Evolutionary conservation across 2,113 vertebrate genomes (phyloP).

Genomic region (Dermatemys mawii): DNA sequence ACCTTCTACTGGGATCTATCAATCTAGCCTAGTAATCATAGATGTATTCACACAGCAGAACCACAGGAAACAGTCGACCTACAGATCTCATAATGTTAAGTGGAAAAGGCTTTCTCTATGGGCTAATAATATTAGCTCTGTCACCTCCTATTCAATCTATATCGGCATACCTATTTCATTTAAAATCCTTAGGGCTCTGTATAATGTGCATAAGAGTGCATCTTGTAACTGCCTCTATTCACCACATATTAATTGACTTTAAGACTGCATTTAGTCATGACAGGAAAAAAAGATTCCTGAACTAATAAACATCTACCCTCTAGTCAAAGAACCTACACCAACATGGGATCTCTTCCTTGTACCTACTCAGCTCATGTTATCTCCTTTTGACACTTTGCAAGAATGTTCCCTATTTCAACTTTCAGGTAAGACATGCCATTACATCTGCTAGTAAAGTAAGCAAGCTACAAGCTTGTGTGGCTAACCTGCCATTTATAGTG

Average conservation of each 20-base stretch:
- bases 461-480: not conserved
- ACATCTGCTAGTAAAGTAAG: not conserved
- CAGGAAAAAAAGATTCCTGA: not conserved
- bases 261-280: slow-evolving; percentile 4
- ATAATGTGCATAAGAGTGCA: not conserved
- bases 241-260: not conserved
- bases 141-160: not conserved
- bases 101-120: not conserved
- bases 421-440: not conserved
- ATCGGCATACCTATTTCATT: not conserved
- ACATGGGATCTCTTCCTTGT: not conserved
- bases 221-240: slow-evolving; percentile 3
- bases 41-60: not conserved
- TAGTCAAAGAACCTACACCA: not conserved
- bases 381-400: slow-evolving; percentile 3
- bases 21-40: not conserved
- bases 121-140: not conserved
- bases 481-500: slow-evolving; percentile 8
- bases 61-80: not conserved
- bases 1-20: not conserved
- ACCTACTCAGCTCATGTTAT: not conserved
- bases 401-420: not conserved
- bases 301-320: not conserved
- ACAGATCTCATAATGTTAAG: not conserved
- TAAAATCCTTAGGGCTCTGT: not conserved